Evolutionary conservation across 2,888 invertebrate species (phyloP), one percentile per base, ranked within the genome.

Genomic region (Cataglyphis altisquamis): DNA sequence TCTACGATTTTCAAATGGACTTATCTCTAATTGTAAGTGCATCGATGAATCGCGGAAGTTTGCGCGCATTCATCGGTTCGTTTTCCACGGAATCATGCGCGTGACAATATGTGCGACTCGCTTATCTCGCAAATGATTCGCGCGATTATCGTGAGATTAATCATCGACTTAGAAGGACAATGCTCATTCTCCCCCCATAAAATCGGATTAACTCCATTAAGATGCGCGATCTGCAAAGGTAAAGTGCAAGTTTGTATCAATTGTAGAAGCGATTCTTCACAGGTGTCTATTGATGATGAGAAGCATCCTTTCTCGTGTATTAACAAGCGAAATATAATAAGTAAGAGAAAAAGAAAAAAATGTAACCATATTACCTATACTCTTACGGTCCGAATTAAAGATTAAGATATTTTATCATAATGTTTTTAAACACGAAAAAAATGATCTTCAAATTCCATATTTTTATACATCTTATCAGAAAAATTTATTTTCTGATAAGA

Each of bases 201-300:
- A 74, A 80, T 84, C 68, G 82, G 84, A 87, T 85, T 83, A 84
- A 75, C 82, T 66, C 39, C 66, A 82, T 48, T 83, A 66, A 67
- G 62, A 62, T 25, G 15, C 15, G 32, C 67, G 62, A 62, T 25
- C 21, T n/a, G 32, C 67, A 36, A 29, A 57, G 41, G 57, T 70
- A 29, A 78, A 60, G 45, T 32, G 21, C 41, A 18, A 78, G 45
- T 57, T 70, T 70, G 57, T 60, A 48, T 18, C 57, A 57, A 36
- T 57, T 41, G 21, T 6, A 21, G 21, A n/a, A 8, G 36, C 57
- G 57, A 10, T 57, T 60, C 48, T 18, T n/a, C 48, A 45, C 12
- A 55, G 45, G 29, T 52, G 74, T 81, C 62, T 52, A 72, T 57
- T 72, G 60, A 72, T 55, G 45, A 62, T 60, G 72, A 52, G 5